A percentile compares a stretch with the other conserved stretches of the same genome.
Evolutionary conservation across 2,113 vertebrate genomes (phyloP).

Genomic region (Plestiodon gilberti): DNA sequence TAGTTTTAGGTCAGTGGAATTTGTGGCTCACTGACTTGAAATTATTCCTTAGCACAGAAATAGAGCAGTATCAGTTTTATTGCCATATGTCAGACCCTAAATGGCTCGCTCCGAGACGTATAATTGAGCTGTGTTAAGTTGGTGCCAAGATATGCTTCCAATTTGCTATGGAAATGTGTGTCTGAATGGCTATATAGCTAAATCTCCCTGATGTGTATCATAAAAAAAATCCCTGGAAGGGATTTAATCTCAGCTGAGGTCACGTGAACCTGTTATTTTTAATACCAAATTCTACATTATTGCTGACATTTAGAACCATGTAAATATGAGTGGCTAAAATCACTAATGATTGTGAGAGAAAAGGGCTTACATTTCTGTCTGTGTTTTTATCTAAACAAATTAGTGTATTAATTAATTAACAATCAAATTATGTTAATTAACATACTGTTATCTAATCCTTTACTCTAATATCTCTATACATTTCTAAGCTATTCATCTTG

Average conservation of each 20-base stretch:
- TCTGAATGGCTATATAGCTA: constrained; percentile 36
- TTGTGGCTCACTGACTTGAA: neutral
- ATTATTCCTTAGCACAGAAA: neutral
- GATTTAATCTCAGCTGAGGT: neutral
- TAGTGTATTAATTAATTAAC: neutral
- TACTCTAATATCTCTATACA: neutral
- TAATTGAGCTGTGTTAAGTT: constrained; percentile 23
- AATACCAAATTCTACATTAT: neutral
- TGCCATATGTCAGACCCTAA: constrained; percentile 15
- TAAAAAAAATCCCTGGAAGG: constrained; percentile 2
- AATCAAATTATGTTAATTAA: neutral
- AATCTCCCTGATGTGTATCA: constrained; percentile 18
- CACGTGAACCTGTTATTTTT: neutral
- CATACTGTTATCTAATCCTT: neutral
- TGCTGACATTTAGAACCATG: neutral
- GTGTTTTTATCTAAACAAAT: neutral
- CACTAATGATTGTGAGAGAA: neutral
- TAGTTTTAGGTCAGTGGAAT: neutral
- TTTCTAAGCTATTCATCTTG: neutral
- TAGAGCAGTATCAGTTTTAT: constrained; percentile 15
- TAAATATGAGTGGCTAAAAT: neutral
- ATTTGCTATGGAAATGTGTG: constrained; percentile 54
- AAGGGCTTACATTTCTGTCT: neutral
- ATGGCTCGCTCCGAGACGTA: constrained; percentile 50
- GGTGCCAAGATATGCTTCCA: constrained; percentile 52